phyloP scores from a whole-genome alignment of 2,888 invertebrate species.

The Caenorhabditis sinica region DNA sequence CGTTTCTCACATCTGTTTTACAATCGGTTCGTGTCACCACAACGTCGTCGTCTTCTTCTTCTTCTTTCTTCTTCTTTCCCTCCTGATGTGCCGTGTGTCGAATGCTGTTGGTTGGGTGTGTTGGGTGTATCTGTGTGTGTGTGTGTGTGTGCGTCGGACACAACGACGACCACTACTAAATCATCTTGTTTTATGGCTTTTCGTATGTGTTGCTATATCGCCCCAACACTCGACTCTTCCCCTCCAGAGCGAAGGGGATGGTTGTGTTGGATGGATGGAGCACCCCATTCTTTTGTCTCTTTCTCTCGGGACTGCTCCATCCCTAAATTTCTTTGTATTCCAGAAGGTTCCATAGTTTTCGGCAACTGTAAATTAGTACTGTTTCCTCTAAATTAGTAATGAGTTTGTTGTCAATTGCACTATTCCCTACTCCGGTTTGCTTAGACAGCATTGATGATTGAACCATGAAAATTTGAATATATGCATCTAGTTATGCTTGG shows the following conservation, averaged over 20 bases:
- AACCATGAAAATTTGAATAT: too few species aligned
- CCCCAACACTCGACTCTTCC: conserved; percentile 5
- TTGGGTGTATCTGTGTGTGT: conserved; percentile 6
- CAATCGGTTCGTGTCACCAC: conserved; percentile 50
- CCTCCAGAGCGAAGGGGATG: not conserved
- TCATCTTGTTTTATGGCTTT: conserved; percentile 71
- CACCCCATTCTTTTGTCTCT: conserved; percentile 23
- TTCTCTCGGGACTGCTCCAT: conserved; percentile 19
- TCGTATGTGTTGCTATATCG: conserved; percentile 67
- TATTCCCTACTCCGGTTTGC: too few species aligned
- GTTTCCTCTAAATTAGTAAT: not conserved
- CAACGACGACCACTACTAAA: conserved; percentile 66
- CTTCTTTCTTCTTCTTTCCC: not conserved
- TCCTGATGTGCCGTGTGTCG: conserved; percentile 2
- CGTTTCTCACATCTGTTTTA: conserved; percentile 60
- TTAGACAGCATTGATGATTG: too few species aligned
- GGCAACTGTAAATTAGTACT: not conserved
- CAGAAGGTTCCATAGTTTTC: not conserved
- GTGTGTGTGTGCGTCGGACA: conserved; percentile 35
- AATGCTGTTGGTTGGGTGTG: conserved; percentile 15
- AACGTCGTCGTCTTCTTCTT: conserved; percentile 37
- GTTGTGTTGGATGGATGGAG: not conserved
- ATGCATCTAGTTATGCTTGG: too few species aligned
- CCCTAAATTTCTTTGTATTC: not conserved
- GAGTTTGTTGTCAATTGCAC: too few species aligned